These are phyloP conservation scores for Gavia stellata DNA, from an alignment of 2,113 vertebrate genomes.

Conservation along the genomic window DNA sequence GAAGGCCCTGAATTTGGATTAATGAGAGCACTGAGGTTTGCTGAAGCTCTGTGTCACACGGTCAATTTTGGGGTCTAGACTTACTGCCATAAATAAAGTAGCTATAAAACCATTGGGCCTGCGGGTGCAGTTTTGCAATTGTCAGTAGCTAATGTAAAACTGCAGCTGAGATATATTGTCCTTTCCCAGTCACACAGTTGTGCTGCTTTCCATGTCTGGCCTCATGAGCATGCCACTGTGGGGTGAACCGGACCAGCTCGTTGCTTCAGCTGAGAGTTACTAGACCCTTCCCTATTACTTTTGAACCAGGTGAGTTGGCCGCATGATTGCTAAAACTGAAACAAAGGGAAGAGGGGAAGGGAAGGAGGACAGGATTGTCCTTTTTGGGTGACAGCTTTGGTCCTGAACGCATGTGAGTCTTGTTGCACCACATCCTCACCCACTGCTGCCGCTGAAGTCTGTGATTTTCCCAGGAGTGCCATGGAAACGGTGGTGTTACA, in stretches of 20 bases:
- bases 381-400: neutral
- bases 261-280: neutral
- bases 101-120: conserved; percentile 38
- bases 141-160: neutral
- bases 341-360: neutral
- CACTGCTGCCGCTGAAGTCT: neutral
- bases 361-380: neutral
- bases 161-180: neutral
- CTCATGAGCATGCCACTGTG: fast-evolving
- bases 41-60: conserved; percentile 4
- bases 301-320: neutral
- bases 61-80: conserved; percentile 58
- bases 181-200: neutral
- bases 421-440: neutral
- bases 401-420: fast-evolving
- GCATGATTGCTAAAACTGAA: neutral
- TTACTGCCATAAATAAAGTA: conserved; percentile 51
- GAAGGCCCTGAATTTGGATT: neutral
- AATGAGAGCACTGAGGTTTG: conserved; percentile 36
- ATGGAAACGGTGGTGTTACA: neutral
- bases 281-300: neutral
- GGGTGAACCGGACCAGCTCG: neutral
- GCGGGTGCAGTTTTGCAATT: neutral
- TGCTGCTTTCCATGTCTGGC: neutral
- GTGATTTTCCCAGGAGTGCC: neutral